Conservation (phyloP, 2,888 invertebrate species). For the Polydesmus complanatus region DNA sequence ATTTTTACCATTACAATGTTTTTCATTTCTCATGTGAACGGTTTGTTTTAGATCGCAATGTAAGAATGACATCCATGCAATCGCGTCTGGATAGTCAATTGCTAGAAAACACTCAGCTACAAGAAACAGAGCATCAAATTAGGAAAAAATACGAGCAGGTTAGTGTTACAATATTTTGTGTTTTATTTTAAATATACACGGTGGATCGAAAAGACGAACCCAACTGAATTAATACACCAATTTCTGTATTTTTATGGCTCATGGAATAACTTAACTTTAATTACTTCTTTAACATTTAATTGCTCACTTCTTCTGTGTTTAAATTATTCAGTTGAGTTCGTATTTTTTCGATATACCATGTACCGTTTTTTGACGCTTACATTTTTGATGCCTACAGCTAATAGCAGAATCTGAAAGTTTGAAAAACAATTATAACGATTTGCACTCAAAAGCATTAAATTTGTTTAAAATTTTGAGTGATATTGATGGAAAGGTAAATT, state of each 20-base stretch:
- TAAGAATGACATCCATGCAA: constrained; percentile 62
- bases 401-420: constrained; percentile 1
- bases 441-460: background rate
- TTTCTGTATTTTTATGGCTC: no score
- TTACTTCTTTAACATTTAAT: no score
- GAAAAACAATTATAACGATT: background rate
- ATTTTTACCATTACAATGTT: background rate
- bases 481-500: constrained; percentile 10
- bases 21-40: background rate
- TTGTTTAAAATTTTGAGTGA: constrained; percentile 4
- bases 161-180: constrained; percentile 21
- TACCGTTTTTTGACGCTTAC: background rate
- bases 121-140: constrained; percentile 61
- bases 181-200: no score
- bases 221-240: background rate
- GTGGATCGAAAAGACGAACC: no score
- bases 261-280: no score
- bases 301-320: no score
- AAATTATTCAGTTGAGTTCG: background rate
- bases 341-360: background rate
- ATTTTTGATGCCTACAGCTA: constrained; percentile 2
- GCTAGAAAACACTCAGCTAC: constrained; percentile 54
- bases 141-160: constrained; percentile 66
- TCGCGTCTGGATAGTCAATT: constrained; percentile 58
- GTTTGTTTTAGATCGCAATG: constrained; percentile 52